phyloP scores from a whole-genome alignment of 2,888 invertebrate genomes.

The Pachycephus smyrnensis region DNA sequence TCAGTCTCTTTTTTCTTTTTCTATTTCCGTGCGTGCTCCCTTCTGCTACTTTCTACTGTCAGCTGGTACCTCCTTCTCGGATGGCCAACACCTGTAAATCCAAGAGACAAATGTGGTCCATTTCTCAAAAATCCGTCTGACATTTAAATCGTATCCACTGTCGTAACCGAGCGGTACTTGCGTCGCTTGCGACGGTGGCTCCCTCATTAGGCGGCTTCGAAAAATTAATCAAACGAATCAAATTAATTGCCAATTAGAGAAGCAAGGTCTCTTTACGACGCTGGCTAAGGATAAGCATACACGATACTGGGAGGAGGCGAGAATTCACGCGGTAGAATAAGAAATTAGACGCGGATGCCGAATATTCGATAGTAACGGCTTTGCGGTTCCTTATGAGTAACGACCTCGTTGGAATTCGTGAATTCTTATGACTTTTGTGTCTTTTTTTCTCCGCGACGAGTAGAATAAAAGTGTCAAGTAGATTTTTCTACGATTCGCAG shows the following conservation, averaged over 20 bases:
- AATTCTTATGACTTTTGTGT: too few relatives aligned
- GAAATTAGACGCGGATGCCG: too few relatives aligned
- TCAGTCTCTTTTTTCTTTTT: slow-evolving; percentile 3
- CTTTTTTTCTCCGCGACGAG: too few relatives aligned
- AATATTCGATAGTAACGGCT: too few relatives aligned
- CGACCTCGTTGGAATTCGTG: too few relatives aligned
- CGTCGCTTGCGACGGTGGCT: slow-evolving; percentile 15
- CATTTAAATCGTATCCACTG: slow-evolving; percentile 22
- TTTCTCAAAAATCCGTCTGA: slow-evolving; percentile 21
- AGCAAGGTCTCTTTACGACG: slow-evolving; percentile 24
- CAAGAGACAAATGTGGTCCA: slow-evolving; percentile 17
- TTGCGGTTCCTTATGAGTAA: too few relatives aligned
- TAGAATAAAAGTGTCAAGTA: too few relatives aligned
- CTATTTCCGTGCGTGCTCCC: background rate
- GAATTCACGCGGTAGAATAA: too few relatives aligned
- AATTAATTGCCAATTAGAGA: slow-evolving; percentile 49
- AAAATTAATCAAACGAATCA: slow-evolving; percentile 47
- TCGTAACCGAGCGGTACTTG: slow-evolving; percentile 9
- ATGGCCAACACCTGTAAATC: too few relatives aligned
- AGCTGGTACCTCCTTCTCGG: too few relatives aligned
- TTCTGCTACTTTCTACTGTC: too few relatives aligned
- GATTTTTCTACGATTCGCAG: too few relatives aligned
- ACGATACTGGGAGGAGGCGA: background rate
- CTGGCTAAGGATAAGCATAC: slow-evolving; percentile 2
- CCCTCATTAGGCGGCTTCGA: slow-evolving; percentile 11